Conservation (phyloP, 2,113 vertebrate genomes). For the Phalacrocorax brasilianus region DNA sequence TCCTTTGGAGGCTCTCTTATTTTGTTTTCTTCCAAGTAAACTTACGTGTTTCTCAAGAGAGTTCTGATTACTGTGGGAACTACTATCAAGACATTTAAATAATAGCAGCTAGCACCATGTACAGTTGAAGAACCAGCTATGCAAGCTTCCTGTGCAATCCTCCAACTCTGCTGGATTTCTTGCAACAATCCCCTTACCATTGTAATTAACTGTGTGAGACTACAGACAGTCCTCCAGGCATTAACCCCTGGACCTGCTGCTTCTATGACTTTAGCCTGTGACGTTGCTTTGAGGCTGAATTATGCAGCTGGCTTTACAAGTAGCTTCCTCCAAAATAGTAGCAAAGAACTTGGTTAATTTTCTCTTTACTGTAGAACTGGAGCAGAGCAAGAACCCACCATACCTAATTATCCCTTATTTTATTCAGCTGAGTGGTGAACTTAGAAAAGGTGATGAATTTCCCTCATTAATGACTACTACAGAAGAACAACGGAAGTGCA, state of each 20-base stretch:
- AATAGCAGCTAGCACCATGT: neutral
- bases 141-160: neutral
- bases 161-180: neutral
- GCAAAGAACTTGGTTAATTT: neutral
- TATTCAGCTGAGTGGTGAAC: neutral
- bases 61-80: neutral
- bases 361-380: neutral
- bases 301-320: neutral
- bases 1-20: neutral
- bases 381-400: neutral
- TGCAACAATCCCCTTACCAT: neutral
- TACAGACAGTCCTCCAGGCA: neutral
- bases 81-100: neutral
- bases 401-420: neutral
- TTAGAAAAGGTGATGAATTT: neutral
- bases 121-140: neutral
- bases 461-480: neutral
- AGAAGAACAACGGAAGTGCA: neutral
- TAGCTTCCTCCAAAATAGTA: neutral
- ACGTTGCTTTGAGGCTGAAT: neutral
- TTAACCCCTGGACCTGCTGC: neutral
- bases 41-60: neutral
- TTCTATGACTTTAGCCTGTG: neutral
- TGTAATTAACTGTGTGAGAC: neutral
- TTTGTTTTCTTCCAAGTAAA: neutral